Conservation (phyloP, 2,113 vertebrate species). For the Murina feae region DNA sequence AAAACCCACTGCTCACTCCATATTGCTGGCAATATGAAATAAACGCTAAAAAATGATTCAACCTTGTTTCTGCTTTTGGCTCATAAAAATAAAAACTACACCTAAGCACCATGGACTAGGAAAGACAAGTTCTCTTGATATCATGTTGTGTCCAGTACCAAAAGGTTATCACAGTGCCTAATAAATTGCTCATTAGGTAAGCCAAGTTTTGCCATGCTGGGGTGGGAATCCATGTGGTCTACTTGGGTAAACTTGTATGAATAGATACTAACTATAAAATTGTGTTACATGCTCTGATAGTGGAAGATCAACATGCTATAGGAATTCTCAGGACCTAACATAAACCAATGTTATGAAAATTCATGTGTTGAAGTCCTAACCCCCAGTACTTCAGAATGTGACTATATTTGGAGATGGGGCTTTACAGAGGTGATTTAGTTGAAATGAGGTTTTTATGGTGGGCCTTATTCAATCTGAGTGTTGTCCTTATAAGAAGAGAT, state of each 20-base stretch:
- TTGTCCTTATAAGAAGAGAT: neutral
- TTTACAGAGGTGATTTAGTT: neutral
- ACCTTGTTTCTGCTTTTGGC: too few species aligned
- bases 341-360: neutral
- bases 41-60: too few species aligned
- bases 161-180: neutral
- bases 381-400: too few species aligned
- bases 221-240: neutral
- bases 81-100: too few species aligned
- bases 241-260: neutral
- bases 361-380: too few species aligned
- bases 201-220: neutral
- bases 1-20: too few species aligned
- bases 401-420: too few species aligned
- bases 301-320: neutral
- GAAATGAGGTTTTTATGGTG: neutral
- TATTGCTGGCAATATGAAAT: too few species aligned
- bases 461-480: neutral
- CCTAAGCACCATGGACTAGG: too few species aligned
- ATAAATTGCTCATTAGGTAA: conserved; percentile 21
- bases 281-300: neutral
- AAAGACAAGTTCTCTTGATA: too few species aligned
- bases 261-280: neutral
- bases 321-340: neutral
- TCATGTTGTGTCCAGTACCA: too few species aligned